Evolutionary conservation across 2,888 invertebrate species (phyloP).

Genomic region (Amblyjoppa proteus): DNA sequence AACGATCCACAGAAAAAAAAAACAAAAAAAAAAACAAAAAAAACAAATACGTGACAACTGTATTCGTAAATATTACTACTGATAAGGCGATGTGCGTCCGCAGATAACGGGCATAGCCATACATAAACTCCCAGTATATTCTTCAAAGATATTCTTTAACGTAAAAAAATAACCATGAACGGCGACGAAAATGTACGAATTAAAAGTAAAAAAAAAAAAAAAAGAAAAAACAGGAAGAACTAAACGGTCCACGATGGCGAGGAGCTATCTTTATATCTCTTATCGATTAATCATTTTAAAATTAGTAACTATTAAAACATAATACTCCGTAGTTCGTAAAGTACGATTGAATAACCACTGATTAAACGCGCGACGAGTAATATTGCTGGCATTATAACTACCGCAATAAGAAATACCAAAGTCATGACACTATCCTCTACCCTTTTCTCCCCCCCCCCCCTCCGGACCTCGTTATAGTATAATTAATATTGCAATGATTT

Average conservation of each 20-base stretch:
- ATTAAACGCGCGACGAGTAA: conserved; percentile 67
- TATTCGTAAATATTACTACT: conserved; percentile 72
- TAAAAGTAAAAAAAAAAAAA: conserved; percentile 20
- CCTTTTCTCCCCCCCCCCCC: conserved; percentile 68
- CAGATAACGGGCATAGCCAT: conserved; percentile 47
- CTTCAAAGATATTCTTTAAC: conserved; percentile 63
- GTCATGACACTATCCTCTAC: conserved; percentile 69
- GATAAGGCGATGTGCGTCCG: conserved; percentile 57
- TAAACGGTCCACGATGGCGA: conserved; percentile 49
- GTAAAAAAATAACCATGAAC: conserved; percentile 54
- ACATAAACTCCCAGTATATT: conserved; percentile 61
- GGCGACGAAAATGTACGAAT: conserved; percentile 57
- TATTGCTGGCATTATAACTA: conserved; percentile 76
- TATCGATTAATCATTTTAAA: conserved; percentile 50
- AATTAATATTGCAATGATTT: conserved; percentile 69
- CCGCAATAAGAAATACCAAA: conserved; percentile 82
- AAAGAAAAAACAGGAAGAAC: not conserved
- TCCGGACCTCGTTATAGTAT: conserved; percentile 68
- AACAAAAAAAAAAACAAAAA: not conserved
- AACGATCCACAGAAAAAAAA: conserved; percentile 48
- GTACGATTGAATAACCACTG: conserved; percentile 56
- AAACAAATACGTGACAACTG: conserved; percentile 53
- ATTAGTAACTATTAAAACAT: conserved; percentile 54
- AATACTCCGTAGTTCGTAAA: conserved; percentile 75
- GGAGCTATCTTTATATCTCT: conserved; percentile 50